A percentile compares a stretch with the other conserved stretches of the same genome.
Conservation (phyloP, 2,113 vertebrate species). For the Lates calcarifer region DNA sequence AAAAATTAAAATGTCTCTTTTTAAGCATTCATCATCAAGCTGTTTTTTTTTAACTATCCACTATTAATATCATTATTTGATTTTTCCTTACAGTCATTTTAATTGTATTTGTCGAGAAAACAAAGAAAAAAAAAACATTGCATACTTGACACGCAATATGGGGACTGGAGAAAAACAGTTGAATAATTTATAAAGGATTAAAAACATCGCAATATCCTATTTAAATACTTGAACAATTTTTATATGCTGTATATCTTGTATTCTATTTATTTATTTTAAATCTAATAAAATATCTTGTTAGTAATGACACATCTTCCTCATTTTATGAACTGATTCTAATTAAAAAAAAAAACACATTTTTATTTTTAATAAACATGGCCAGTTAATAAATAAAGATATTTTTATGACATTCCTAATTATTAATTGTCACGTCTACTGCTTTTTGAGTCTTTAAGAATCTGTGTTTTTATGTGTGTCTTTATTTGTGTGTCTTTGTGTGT, state of each 20-base stretch:
- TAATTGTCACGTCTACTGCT: constrained; percentile 19
- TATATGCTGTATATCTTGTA: not conserved
- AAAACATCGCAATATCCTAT: not conserved
- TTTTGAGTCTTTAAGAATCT: constrained; percentile 11
- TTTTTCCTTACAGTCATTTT: not conserved
- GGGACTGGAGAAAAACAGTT: not conserved
- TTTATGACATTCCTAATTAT: constrained; percentile 26
- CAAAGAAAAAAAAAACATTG: not conserved
- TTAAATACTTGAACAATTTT: not conserved
- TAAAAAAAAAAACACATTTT: not conserved
- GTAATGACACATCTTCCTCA: constrained; percentile 7
- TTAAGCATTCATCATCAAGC: not conserved
- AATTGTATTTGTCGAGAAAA: not conserved
- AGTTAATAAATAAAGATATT: constrained; percentile 13
- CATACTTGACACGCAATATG: not conserved
- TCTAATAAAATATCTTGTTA: not conserved
- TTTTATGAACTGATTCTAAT: constrained; percentile 10
- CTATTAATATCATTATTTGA: not conserved
- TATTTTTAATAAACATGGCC: constrained; percentile 6
- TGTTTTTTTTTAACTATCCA: not conserved
- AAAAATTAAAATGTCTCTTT: not conserved
- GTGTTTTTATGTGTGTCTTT: constrained; percentile 4
- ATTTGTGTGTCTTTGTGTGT: constrained; percentile 18
- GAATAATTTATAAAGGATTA: not conserved
- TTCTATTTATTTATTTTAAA: constrained; percentile 5